Evolutionary conservation across 2,797 vertebrate species (phyloP).

Genomic region (Coendou prehensilis): DNA sequence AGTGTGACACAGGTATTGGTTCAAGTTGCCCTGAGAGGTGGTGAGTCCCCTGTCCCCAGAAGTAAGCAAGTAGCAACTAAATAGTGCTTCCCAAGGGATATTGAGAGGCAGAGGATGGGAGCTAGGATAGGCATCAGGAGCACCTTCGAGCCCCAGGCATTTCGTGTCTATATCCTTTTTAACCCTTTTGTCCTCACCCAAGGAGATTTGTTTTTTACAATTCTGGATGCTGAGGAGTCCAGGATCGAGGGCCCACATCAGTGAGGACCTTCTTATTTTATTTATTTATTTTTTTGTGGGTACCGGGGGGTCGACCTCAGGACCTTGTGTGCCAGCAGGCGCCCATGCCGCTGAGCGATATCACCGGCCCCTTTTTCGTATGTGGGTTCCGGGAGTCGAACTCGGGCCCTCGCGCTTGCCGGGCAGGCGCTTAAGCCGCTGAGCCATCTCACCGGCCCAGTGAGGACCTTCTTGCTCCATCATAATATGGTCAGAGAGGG

Average conservation of each 20-base stretch:
- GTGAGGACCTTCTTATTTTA: not conserved
- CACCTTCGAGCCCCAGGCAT: not conserved
- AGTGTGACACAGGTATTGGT: not conserved
- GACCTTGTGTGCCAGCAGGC: too few species aligned
- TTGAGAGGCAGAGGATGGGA: not conserved
- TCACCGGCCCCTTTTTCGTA: too few species aligned
- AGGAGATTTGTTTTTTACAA: not conserved
- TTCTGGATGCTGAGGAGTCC: not conserved
- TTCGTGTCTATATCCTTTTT: not conserved
- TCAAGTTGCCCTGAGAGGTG: not conserved
- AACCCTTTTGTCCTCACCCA: not conserved
- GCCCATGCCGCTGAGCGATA: too few species aligned
- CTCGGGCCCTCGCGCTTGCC: too few species aligned
- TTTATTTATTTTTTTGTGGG: too few species aligned
- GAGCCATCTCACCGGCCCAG: too few species aligned
- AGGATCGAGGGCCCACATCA: not conserved
- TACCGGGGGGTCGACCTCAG: too few species aligned
- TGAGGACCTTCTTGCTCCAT: not conserved
- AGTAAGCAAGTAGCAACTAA: not conserved
- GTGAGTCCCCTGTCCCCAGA: not conserved
- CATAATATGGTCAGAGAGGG: not conserved
- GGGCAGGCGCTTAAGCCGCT: too few species aligned
- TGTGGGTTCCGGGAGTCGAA: too few species aligned
- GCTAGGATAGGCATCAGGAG: not conserved
- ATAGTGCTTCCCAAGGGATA: not conserved